Evolutionary conservation across 2,888 invertebrate genomes (phyloP).

Genomic region (Eupithecia pulchellata): DNA sequence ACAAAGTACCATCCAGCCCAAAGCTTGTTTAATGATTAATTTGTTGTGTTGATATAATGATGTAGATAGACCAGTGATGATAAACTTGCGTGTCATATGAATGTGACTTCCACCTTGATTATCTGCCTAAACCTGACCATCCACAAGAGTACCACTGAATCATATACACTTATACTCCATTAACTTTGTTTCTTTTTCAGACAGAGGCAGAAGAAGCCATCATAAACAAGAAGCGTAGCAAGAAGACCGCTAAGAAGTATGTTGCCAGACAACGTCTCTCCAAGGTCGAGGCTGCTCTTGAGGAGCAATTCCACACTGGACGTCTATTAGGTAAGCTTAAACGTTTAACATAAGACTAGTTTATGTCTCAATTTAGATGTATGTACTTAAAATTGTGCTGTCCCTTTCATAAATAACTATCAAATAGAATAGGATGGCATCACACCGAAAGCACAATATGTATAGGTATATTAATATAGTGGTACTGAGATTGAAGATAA

Average conservation of each 20-base stretch:
- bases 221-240: conserved; percentile 96
- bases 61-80: conserved; percentile 43
- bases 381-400: not conserved
- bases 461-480: too few relatives aligned
- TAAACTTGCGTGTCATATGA: conserved; percentile 87
- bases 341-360: not conserved
- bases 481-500: too few relatives aligned
- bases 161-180: not conserved
- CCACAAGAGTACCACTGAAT: not conserved
- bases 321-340: conserved; percentile 92
- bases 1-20: too few relatives aligned
- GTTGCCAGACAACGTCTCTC: conserved; percentile 95
- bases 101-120: conserved; percentile 47
- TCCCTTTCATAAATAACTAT: not conserved
- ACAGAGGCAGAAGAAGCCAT: conserved; percentile 97
- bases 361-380: not conserved
- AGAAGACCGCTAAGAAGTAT: conserved; percentile 97
- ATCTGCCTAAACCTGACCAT: conserved; percentile 50
- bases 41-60: not conserved
- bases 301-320: conserved; percentile 99
- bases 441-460: not conserved
- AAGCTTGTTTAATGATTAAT: too few relatives aligned
- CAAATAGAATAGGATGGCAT: not conserved
- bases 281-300: conserved; percentile 96
- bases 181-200: conserved; percentile 69